A percentile compares a stretch with the other conserved stretches of the same genome.
These are phyloP conservation scores for Eupithecia abbreviata DNA, from an alignment of 2,888 invertebrate species.

Conservation along the genomic window DNA sequence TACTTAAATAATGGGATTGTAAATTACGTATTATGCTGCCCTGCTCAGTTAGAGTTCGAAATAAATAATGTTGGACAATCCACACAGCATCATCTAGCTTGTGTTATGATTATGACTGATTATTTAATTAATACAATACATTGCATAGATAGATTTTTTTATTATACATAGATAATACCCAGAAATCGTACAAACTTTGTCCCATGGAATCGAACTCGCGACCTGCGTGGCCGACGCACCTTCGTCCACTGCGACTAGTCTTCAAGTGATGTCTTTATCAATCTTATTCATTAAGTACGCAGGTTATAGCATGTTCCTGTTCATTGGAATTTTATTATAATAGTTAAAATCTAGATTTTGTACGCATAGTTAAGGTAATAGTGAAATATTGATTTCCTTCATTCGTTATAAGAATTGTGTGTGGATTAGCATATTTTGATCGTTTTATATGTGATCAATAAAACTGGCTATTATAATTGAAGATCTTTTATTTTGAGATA, in stretches of 20 bases:
- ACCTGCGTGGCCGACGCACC: too few species aligned
- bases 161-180: too few species aligned
- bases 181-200: too few species aligned
- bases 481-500: slow-evolving; percentile 16
- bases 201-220: too few species aligned
- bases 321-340: neutral
- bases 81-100: too few species aligned
- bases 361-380: slow-evolving; percentile 12
- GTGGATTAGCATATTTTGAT: slow-evolving; percentile 37
- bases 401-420: slow-evolving; percentile 27
- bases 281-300: neutral
- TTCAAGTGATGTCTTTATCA: neutral
- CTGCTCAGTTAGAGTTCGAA: neutral
- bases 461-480: slow-evolving; percentile 41
- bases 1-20: neutral
- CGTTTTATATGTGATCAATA: slow-evolving; percentile 46
- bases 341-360: slow-evolving; percentile 11
- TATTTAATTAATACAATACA: too few species aligned
- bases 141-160: too few species aligned
- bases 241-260: too few species aligned
- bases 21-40: neutral
- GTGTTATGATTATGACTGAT: too few species aligned
- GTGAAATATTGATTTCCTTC: slow-evolving; percentile 14
- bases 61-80: neutral
- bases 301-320: neutral